phyloP scores from a whole-genome alignment of 2,888 invertebrate genomes.

The Busseola fusca region DNA sequence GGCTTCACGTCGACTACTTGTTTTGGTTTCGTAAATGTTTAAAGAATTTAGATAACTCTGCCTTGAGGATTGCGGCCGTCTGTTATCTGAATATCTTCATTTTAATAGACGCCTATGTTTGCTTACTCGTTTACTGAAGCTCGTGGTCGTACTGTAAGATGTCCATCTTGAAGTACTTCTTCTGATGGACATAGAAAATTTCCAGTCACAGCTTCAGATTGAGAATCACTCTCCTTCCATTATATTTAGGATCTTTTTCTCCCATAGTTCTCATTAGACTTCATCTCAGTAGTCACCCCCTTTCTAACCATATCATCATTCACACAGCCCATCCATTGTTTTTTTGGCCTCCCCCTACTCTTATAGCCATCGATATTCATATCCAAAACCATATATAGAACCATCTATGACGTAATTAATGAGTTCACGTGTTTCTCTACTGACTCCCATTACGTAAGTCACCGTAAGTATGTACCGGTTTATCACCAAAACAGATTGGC shows the following conservation, averaged over 20 bases:
- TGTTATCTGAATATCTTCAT: conserved; percentile 56
- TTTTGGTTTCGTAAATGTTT: conserved; percentile 75
- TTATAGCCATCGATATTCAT: background rate
- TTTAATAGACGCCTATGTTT: conserved; percentile 48
- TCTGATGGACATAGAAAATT: background rate
- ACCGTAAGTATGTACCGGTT: conserved; percentile 34
- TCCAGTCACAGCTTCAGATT: background rate
- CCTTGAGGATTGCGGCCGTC: conserved; percentile 43
- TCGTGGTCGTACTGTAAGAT: conserved; percentile 3
- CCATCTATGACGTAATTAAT: conserved; percentile 23
- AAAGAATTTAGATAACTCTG: conserved; percentile 64
- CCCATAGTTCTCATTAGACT: too few relatives aligned
- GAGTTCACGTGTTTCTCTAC: conserved; percentile 38
- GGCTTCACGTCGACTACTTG: conserved; percentile 64
- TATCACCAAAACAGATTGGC: conserved; percentile 53
- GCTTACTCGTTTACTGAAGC: conserved; percentile 25
- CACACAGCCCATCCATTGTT: background rate
- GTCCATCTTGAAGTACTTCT: conserved; percentile 10
- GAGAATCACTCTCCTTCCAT: background rate
- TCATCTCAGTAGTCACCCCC: too few relatives aligned
- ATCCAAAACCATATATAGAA: conserved; percentile 7
- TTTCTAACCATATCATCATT: background rate
- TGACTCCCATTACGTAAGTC: conserved; percentile 38
- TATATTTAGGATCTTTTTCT: background rate
- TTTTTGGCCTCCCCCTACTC: background rate